phyloP scores from a whole-genome alignment of 2,113 vertebrate species.

The Paratilapia polleni region DNA sequence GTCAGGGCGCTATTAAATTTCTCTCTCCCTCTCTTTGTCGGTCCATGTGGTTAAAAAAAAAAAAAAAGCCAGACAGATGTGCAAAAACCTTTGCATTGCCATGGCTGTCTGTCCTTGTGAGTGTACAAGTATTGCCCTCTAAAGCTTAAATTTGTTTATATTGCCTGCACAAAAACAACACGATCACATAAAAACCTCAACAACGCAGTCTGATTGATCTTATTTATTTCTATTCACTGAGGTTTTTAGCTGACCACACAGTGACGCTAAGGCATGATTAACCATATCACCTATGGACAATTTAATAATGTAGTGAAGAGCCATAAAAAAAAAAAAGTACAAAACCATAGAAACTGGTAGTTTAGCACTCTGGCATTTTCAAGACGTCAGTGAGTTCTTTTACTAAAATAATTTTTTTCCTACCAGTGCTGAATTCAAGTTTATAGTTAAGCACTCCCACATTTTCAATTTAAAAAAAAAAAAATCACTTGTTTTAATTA shows the following conservation, averaged over 20 bases:
- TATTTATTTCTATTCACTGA: not conserved
- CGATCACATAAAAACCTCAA: not conserved
- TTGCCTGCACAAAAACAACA: slow-evolving; percentile 23
- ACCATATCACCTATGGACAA: not conserved
- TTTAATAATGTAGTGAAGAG: not conserved
- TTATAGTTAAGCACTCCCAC: slow-evolving; percentile 25
- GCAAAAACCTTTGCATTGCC: slow-evolving; percentile 49
- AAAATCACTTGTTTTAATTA: slow-evolving; percentile 84
- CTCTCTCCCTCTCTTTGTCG: slow-evolving; percentile 26
- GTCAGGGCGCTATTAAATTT: slow-evolving; percentile 56
- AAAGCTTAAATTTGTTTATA: slow-evolving; percentile 43
- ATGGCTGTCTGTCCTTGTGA: slow-evolving; percentile 44
- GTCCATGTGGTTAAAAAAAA: slow-evolving; percentile 33
- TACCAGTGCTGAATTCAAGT: slow-evolving; percentile 19
- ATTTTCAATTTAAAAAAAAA: slow-evolving; percentile 46
- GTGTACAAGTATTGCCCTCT: slow-evolving; percentile 43
- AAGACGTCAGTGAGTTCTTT: not conserved
- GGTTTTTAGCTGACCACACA: not conserved
- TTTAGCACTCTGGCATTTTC: not conserved
- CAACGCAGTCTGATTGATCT: not conserved
- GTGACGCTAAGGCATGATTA: not conserved
- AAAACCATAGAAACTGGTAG: not conserved
- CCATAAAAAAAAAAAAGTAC: not conserved
- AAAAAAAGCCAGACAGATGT: slow-evolving; percentile 62
- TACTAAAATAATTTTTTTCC: not conserved